Base-by-base conservation (phyloP, 2,797 vertebrate genomes). In the Aeoliscus strigatus region DNA sequence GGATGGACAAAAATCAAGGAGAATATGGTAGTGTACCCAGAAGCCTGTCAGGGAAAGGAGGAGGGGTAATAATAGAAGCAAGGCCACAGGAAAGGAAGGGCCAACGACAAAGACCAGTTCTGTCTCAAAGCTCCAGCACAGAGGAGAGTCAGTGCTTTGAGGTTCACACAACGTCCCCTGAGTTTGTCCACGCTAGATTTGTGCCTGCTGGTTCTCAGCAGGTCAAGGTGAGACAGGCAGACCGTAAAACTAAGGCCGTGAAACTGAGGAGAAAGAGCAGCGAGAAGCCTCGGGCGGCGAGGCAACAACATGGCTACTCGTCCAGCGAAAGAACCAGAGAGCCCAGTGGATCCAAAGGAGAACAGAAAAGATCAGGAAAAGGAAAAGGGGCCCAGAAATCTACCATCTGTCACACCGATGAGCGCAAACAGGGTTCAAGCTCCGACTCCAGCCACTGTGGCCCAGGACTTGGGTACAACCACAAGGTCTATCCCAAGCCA, bases 371-470 rank as follows among this genome's bases (percentile, higher is more conserved):
- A 38, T 44, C 51, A 16, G 31, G 71, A 0, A 80, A 69, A 28
- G 64, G 40, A 0, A 86, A 73, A 44, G 43, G 17, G 2, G 68
- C 70, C 0, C 11, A 49, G 9, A 83, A 61, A 60, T 55, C 44
- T 12, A 55, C 75, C 25, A 26, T 48, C 0, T 81, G 68, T 57
- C 70, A 82, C 2, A 51, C 78, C 9, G 88, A 89, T 1, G 70
- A 75, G 11, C 79, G 72, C 0, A 82, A 84, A 40, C 86, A 87
- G 24, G 60, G 73, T 23, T 91, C 90, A 0, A 89, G 90, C 51
- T 92, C 92, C 0, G 91, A 96, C 54, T 88, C 90, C 0, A 91
- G 89, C 53, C 84, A 91, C 27, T 88, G 83, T 48, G 85, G 66
- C 41, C 67, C 89, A 0, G 80, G 55, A 31, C 70, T 86, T 45